Conservation (phyloP, 2,113 vertebrate species). For the Lepisosteus osseus region DNA sequence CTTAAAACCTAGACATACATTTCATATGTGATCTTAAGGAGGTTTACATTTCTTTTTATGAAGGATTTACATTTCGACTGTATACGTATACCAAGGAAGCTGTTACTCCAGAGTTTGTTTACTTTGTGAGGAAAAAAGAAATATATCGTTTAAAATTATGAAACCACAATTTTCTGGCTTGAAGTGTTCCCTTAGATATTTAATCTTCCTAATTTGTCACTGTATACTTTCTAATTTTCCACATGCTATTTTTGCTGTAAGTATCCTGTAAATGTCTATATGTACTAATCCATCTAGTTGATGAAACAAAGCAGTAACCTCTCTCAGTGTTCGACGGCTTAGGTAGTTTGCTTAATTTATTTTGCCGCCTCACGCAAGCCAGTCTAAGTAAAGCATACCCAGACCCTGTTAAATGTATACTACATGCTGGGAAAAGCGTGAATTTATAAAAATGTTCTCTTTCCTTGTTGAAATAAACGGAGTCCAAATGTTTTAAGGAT, state of each 20-base stretch:
- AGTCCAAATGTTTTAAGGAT: no score
- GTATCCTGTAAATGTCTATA: slow-evolving; percentile 40
- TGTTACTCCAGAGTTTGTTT: slow-evolving; percentile 23
- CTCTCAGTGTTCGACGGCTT: slow-evolving; percentile 42
- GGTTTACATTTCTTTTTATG: not conserved
- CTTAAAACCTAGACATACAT: no score
- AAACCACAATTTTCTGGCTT: slow-evolving; percentile 44
- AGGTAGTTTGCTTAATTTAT: slow-evolving; percentile 53
- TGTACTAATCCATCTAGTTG: slow-evolving; percentile 44
- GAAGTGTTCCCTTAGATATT: slow-evolving; percentile 54
- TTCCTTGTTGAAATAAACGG: no score
- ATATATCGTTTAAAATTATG: slow-evolving; percentile 39
- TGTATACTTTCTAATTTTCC: slow-evolving; percentile 55
- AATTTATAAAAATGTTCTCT: no score
- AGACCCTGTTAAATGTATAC: no score
- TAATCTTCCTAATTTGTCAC: slow-evolving; percentile 49
- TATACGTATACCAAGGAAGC: not conserved
- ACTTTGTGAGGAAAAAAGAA: slow-evolving; percentile 40
- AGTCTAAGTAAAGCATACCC: slow-evolving; percentile 32
- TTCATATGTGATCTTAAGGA: not conserved
- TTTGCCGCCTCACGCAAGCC: slow-evolving; percentile 42
- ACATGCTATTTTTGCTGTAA: slow-evolving; percentile 46
- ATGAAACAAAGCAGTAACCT: slow-evolving; percentile 58
- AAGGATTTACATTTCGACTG: not conserved
- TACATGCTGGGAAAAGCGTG: no score